Evolutionary conservation across 2,888 invertebrate species (phyloP), one percentile per base, ranked within the genome.

Genomic region (Octonoba sinensis): DNA sequence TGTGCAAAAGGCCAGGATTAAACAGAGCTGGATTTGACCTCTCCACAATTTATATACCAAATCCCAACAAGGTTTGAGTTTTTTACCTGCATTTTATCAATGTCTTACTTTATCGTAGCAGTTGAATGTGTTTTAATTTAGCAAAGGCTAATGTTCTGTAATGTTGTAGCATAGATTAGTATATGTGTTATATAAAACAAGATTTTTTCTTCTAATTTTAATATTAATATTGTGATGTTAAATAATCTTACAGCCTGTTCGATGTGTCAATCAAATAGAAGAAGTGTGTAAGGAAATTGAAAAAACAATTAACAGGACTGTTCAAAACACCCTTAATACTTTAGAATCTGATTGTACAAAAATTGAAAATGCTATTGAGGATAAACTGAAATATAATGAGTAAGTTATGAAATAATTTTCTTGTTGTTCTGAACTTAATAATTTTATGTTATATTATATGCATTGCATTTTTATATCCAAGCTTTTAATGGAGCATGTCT

Each of bases 1-100:
- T 91, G 66, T 91, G 91, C 85, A 91, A 91, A 86, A 86, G 91
- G 62, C 90, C 90, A 16, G 90, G 90, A n/a, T 86, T 91, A 56
- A 91, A 91, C 85, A 87, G 89, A 76, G 90, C 90, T 22, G 90
- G 91, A 2, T 91, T 91, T 87, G 90, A 91, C 84, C 91, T 91
- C 90, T 91, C 91, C 1, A 91, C 91, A 1, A 91, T 91, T 81
- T 91, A 89, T 86, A 88, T 91, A 20, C 91, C 91, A 1, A 89
- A 88, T 85, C 86, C 88, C 73, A 89, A 88, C 83, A 90, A 89
- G 88, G 90, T 90, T 36, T 85, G 85, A 75, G 54, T 54, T 20
- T 20, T 20, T 18, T 56, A 12, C 20, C n/a, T 18, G 3, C 6
- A 20, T 56, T 56, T 56, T 56, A 56, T 56, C 3, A 12, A 4